Base-by-base conservation (phyloP, 2,113 vertebrate species). In the Alligator sinensis region DNA sequence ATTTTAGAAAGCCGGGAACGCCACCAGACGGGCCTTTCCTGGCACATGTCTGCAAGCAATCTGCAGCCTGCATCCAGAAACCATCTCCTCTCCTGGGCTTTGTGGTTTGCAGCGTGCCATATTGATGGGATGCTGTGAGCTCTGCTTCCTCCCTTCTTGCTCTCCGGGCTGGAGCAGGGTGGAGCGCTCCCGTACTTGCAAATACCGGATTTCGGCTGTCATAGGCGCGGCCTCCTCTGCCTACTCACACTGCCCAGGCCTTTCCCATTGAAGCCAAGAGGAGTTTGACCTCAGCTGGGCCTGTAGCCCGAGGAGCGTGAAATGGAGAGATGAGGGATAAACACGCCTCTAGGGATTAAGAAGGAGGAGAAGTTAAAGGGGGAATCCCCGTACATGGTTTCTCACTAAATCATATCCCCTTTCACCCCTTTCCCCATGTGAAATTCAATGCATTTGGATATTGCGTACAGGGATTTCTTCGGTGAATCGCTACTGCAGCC, bases 111-210 rank as follows among this genome's bases (percentile, higher is more conserved):
- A 34, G 21, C 11, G 13, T 24, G 21, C 21, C 34, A 72, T 47
- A 72, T 47, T 72, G 34, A 4, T 10, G 1, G 30, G 0, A 24
- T n/a, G 0, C 19, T 30, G 2, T 9, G 28, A 54, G 61, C 22
- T 28, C 79, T 57, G 74, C 16, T 24, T 13, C 15, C 6, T 27
- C 38, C 7, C 84, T 38, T 55, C 70, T 47, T 74, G 21, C 70
- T 15, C 38, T 4, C 16, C 47, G 22, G 13, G 15, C 34, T 4
- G 22, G 11, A 47, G 70, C 70, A 21, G 34, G 38, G 18, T 34
- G 30, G 25, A 47, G 22, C 38, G 68, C 34, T 72, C 30, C 68
- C 19, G 30, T 19, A 72, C 34, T 9, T 74, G 30, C 47, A 25
- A 74, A 74, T 12, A 2, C 47, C 22, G 47, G 47, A 47, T 22